phyloP scores from a whole-genome alignment of 1,140 invertebrate species.

The Drosophila repleta region DNA sequence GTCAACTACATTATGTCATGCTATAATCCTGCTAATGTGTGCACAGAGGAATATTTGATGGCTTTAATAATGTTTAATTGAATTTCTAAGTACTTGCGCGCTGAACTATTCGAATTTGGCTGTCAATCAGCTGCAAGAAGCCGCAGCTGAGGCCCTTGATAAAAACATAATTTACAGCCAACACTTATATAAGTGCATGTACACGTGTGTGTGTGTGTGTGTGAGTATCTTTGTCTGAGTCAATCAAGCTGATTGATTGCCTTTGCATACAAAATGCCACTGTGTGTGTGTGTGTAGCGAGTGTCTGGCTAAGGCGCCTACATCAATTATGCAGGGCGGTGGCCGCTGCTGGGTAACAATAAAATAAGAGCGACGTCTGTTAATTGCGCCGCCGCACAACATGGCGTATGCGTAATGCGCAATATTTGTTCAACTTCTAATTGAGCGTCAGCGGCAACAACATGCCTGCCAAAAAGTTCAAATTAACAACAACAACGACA shows the following conservation, averaged over 20 bases:
- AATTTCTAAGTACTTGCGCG: slow-evolving; percentile 3
- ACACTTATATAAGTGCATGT: slow-evolving; percentile 26
- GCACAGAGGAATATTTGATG: not conserved
- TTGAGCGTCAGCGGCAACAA: slow-evolving; percentile 12
- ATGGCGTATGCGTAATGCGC: slow-evolving; percentile 47
- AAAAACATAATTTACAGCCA: slow-evolving; percentile 33
- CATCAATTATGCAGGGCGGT: slow-evolving; percentile 59
- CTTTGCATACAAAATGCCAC: slow-evolving; percentile 20
- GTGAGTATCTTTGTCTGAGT: slow-evolving; percentile 45
- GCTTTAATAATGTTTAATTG: not conserved
- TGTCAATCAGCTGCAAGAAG: slow-evolving; percentile 22
- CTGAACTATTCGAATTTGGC: slow-evolving; percentile 28
- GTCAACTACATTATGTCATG: slow-evolving; percentile 16
- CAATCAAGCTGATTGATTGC: slow-evolving; percentile 69
- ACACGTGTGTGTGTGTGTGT: not conserved
- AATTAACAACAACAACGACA: not conserved
- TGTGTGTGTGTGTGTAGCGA: not conserved
- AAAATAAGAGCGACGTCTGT: slow-evolving; percentile 14
- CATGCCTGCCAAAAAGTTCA: not conserved
- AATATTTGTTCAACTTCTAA: slow-evolving; percentile 18
- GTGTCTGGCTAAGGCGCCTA: not conserved
- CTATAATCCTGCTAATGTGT: slow-evolving; percentile 7
- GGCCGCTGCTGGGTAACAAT: slow-evolving; percentile 7
- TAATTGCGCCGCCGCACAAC: slow-evolving; percentile 45
- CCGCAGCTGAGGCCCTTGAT: slow-evolving; percentile 7